Percentiles rank a stretch among this genome's conserved stretches.
phyloP scores from a whole-genome alignment of 2,888 invertebrate genomes.

The Halictus quadricinctus region DNA sequence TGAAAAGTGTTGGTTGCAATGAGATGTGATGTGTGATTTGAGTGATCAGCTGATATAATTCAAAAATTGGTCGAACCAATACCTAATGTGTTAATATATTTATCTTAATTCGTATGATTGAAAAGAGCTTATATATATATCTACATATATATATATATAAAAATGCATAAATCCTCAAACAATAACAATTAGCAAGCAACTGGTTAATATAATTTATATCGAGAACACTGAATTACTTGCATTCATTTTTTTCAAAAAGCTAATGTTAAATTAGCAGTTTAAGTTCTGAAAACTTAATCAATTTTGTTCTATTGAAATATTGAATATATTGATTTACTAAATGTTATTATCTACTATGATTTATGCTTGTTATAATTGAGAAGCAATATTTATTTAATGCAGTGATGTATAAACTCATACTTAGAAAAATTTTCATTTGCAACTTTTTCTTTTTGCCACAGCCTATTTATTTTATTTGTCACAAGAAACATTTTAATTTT shows the following conservation, averaged over 20 bases:
- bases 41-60: slow-evolving; percentile 53
- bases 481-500: background rate
- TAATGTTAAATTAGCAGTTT: background rate
- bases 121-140: slow-evolving; percentile 11
- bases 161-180: slow-evolving; percentile 29
- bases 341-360: slow-evolving; percentile 9
- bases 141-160: background rate
- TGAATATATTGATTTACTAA: slow-evolving; percentile 20
- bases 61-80: slow-evolving; percentile 32
- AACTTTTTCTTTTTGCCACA: background rate
- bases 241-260: slow-evolving; percentile 20
- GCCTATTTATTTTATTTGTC: background rate
- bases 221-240: background rate
- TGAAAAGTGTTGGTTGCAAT: slow-evolving; percentile 58
- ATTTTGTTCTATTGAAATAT: slow-evolving; percentile 2
- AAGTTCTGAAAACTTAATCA: slow-evolving; percentile 17
- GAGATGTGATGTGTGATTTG: slow-evolving; percentile 66
- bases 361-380: background rate
- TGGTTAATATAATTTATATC: slow-evolving; percentile 17
- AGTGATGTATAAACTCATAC: background rate
- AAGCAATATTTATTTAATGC: slow-evolving; percentile 20
- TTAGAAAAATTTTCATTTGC: slow-evolving; percentile 1
- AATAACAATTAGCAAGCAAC: slow-evolving; percentile 21
- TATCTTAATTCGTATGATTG: slow-evolving; percentile 17
- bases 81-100: slow-evolving; percentile 39